Evolutionary conservation across 2,113 vertebrate species (phyloP).

Genomic region (Delphinapterus leucas): DNA sequence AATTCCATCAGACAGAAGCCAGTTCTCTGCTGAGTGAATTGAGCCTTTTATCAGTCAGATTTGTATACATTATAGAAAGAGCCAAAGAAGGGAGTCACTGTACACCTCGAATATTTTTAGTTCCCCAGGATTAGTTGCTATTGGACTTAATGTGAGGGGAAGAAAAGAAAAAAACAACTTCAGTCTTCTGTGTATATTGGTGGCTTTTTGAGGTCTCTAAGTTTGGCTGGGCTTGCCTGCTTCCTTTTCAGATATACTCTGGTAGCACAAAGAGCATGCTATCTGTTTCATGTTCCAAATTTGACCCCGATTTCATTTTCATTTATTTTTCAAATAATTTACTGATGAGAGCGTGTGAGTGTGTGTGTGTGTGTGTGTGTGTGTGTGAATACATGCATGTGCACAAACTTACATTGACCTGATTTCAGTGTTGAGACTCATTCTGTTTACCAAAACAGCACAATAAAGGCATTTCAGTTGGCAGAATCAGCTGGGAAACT

Average conservation of each 20-base stretch:
- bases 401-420: neutral
- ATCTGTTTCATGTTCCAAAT: conserved; percentile 35
- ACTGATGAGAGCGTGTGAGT: neutral
- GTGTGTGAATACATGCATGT: neutral
- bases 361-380: neutral
- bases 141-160: conserved; percentile 50
- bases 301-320: neutral
- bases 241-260: neutral
- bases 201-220: neutral
- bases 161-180: conserved; percentile 23
- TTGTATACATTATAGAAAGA: conserved; percentile 65
- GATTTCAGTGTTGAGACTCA: conserved; percentile 12
- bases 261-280: neutral
- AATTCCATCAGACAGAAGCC: conserved; percentile 68
- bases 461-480: neutral
- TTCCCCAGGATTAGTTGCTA: conserved; percentile 53
- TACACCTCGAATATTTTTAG: conserved; percentile 68
- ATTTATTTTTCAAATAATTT: conserved; percentile 40
- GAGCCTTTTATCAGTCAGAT: conserved; percentile 65
- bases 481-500: neutral
- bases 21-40: conserved; percentile 64
- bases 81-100: conserved; percentile 61
- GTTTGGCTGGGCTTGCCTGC: neutral
- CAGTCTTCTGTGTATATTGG: conserved; percentile 12
- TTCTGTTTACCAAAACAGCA: neutral